These are phyloP conservation scores for Rhagonycha fulva DNA, from an alignment of 2,888 invertebrate species.

Conservation along the genomic window DNA sequence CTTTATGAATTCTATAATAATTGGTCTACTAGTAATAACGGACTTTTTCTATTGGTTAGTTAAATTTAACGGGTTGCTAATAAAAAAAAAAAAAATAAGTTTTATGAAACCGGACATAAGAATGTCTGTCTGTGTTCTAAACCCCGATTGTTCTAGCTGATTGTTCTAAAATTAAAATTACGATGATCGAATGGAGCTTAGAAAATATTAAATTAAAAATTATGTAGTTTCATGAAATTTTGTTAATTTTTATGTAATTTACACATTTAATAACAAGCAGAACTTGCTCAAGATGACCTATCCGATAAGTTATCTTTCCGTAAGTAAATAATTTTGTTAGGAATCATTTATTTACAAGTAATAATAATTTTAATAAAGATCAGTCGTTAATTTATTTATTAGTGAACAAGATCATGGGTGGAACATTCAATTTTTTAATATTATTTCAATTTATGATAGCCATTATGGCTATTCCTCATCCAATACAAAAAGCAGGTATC, in stretches of 20 bases:
- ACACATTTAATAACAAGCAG: neutral
- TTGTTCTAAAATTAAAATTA: no score
- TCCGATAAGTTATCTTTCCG: neutral
- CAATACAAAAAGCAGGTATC: constrained; percentile 10
- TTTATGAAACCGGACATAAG: no score
- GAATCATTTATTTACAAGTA: neutral
- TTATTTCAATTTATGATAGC: neutral
- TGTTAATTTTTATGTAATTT: neutral
- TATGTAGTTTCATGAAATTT: neutral
- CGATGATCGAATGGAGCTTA: no score
- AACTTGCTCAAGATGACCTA: neutral
- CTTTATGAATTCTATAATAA: no score
- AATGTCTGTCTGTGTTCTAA: no score
- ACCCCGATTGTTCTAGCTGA: no score
- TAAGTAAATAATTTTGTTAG: neutral
- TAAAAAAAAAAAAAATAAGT: no score
- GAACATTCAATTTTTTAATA: neutral
- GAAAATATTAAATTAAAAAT: no score
- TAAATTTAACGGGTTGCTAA: no score
- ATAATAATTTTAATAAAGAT: neutral
- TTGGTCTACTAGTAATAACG: no score
- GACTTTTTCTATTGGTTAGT: no score
- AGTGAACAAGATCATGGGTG: neutral
- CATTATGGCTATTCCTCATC: neutral
- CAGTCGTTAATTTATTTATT: neutral